These are phyloP conservation scores for Rafetus swinhoei DNA, from an alignment of 2,113 vertebrate species.

Conservation along the genomic window DNA sequence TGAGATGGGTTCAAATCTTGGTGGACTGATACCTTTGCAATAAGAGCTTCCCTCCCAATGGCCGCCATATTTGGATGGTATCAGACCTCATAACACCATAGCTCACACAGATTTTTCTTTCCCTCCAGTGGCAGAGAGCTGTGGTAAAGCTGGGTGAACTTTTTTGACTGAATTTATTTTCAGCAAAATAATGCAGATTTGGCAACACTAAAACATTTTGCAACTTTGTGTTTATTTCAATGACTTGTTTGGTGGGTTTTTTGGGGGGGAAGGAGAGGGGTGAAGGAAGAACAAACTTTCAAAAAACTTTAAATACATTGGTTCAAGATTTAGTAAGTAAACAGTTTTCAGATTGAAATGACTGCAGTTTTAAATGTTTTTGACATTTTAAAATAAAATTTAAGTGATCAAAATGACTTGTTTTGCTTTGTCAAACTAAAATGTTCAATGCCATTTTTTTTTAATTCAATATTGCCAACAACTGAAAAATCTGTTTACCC, in stretches of 20 bases:
- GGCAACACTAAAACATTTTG: not conserved
- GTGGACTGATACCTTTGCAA: not conserved
- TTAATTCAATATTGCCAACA: not conserved
- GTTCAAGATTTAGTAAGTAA: not conserved
- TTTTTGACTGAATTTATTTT: not conserved
- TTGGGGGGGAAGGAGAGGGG: too few relatives aligned
- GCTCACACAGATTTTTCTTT: not conserved
- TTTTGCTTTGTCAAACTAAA: not conserved
- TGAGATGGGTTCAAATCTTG: rapidly evolving
- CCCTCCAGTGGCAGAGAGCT: rapidly evolving
- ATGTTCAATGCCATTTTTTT: not conserved
- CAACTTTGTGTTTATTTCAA: not conserved
- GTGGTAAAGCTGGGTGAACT: not conserved
- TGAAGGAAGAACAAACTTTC: not conserved
- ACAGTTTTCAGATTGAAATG: not conserved
- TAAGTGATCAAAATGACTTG: not conserved
- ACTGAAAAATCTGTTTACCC: not conserved
- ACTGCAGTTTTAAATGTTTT: too few relatives aligned
- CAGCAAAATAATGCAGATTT: not conserved
- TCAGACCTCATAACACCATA: not conserved
- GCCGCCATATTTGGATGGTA: not conserved
- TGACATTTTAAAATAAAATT: too few relatives aligned
- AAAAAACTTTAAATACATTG: not conserved
- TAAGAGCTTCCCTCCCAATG: not conserved
- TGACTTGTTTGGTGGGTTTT: not conserved